Conservation (phyloP, 2,888 invertebrate species). For the Apotomis betuletana region DNA sequence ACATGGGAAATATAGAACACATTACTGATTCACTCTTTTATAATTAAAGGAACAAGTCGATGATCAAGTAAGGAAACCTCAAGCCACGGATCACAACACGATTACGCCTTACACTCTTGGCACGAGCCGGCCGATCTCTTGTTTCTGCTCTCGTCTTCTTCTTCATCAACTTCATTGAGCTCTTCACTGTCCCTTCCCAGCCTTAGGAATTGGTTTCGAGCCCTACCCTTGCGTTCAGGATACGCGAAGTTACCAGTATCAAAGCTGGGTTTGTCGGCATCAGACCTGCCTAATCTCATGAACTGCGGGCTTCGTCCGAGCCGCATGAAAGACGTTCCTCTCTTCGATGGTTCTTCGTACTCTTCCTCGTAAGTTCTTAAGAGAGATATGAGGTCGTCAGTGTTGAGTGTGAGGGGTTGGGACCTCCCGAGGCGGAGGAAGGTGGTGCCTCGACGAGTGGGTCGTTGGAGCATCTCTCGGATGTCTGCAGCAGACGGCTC, state of each 20-base stretch:
- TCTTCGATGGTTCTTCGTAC: slow-evolving; percentile 64
- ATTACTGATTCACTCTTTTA: neutral
- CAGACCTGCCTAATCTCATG: slow-evolving; percentile 76
- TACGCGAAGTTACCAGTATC: slow-evolving; percentile 41
- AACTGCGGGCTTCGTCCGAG: slow-evolving; percentile 77
- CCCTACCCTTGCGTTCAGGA: slow-evolving; percentile 72
- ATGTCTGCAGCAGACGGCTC: slow-evolving; percentile 74
- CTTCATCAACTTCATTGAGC: slow-evolving; percentile 60
- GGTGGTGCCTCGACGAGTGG: slow-evolving; percentile 67
- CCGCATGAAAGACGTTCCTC: slow-evolving; percentile 69
- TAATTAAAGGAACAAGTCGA: neutral
- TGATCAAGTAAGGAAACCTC: slow-evolving; percentile 30
- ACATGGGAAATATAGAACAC: neutral
- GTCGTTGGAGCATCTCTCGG: slow-evolving; percentile 65
- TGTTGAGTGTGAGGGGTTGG: slow-evolving; percentile 64
- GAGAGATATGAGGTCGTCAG: slow-evolving; percentile 71
- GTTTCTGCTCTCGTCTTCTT: slow-evolving; percentile 63
- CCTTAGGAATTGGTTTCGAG: slow-evolving; percentile 74
- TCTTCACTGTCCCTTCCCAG: slow-evolving; percentile 75
- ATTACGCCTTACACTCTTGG: slow-evolving; percentile 71
- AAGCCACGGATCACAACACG: slow-evolving; percentile 46
- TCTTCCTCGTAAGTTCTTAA: slow-evolving; percentile 72
- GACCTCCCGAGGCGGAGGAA: slow-evolving; percentile 76
- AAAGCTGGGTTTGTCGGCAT: slow-evolving; percentile 55
- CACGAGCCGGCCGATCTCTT: slow-evolving; percentile 66